Evolutionary conservation across 1,140 invertebrate species (phyloP), one percentile per base, ranked within the genome.

Genomic region (Papilio polytes): DNA sequence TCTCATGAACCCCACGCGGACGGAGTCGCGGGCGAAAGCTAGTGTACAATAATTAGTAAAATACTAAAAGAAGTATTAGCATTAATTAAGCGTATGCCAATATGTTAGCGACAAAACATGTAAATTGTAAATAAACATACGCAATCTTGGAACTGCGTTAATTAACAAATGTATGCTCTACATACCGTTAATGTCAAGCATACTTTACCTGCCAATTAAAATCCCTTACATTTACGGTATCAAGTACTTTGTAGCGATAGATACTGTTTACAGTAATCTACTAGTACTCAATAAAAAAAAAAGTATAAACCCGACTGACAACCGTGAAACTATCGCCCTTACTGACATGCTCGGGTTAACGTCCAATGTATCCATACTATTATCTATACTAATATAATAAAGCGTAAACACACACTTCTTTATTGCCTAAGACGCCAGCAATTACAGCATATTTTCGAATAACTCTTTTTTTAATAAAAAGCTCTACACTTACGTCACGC

Each of bases 101-200:
- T 70, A 13, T 15, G 26, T 36, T 31, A 26, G 59, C 22, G 26
- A 70, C 63, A 70, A n/a, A 70, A 31, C 15, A 70, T 70, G 26
- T 26, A 66, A 66, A 66, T 66, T 31, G 22, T 13, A 59, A n/a
- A 1, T 59, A 20, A 59, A 4, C 56, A 63, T 63, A 18, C 20
- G 63, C 63, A 70, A 36, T 20, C 13, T 70, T 63, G 20, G n/a
- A 10, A 59, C 59, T 31, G 26, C 15, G 22, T 70, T 70, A 70
- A 70, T 70, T 70, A 70, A 70, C 31, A 70, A 13, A 70, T 7
- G 63, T 70, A 31, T 70, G 63, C 26, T 70, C 63, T 70, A 70
- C 63, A 70, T 70, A 70, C 63, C 63, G 63, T 31, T 36, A 15
- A 70, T 70, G 63, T 31, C 26, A 12, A 31, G 26, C 63, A 70